A percentile compares a stretch with the other conserved stretches of the same genome.
Evolutionary conservation across 2,888 invertebrate species (phyloP).

Genomic region (Labia minor): DNA sequence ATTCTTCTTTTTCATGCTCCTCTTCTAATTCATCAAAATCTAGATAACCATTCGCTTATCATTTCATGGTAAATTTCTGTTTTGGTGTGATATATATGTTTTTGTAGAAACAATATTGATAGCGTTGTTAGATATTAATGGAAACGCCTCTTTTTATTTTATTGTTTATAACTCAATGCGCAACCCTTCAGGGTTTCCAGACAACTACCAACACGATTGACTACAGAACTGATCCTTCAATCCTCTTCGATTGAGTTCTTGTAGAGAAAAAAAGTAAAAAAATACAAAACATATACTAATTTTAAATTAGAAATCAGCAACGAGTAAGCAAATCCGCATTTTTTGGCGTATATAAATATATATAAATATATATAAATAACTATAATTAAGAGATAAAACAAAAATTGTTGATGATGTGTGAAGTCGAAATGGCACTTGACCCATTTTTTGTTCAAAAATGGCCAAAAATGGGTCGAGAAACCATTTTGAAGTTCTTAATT

Average conservation of each 20-base stretch:
- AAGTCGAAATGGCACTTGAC: background rate
- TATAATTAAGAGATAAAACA: too few species aligned
- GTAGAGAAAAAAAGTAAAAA: background rate
- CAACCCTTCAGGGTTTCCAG: conserved; percentile 8
- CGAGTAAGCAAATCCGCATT: background rate
- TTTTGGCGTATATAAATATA: background rate
- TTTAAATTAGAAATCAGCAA: background rate
- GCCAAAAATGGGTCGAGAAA: background rate
- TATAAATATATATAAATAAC: too few species aligned
- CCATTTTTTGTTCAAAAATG: too few species aligned
- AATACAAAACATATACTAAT: background rate
- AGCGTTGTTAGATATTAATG: background rate
- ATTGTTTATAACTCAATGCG: background rate
- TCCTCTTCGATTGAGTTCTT: background rate
- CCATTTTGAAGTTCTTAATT: conserved; percentile 1
- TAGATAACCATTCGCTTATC: conserved; percentile 1
- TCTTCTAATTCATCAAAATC: conserved; percentile 4
- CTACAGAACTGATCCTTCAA: background rate
- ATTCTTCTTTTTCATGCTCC: background rate
- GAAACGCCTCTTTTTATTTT: background rate
- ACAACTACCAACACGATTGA: conserved; percentile 13
- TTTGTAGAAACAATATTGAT: background rate
- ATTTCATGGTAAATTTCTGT: background rate
- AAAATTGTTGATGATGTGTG: background rate
- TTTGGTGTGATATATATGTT: background rate